Evolutionary conservation across 2,888 invertebrate genomes (phyloP), one percentile per base, ranked within the genome.

Genomic region (Lasioglossum villosulum): DNA sequence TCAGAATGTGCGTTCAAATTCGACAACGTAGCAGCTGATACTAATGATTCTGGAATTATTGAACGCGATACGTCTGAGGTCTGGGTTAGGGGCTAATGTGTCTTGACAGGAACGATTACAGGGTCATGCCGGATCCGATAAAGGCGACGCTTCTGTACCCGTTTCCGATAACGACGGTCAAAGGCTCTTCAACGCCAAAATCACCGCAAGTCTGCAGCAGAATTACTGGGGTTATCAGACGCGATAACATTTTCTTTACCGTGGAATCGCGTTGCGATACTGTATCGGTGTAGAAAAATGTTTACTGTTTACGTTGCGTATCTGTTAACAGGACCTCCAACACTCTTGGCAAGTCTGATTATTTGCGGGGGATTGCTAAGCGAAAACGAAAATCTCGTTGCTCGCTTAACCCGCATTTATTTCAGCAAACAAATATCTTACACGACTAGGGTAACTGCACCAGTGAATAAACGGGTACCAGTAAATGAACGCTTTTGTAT

Each of bases 51-150:
- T 12, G 37, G 42, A 16, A 68, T 68, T 68, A 68, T 68, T 68
- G 68, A 68, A 76, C 27, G 37, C 63, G 59, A 56, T 27, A 42
- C 68, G 34, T 68, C 68, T 68, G 68, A 68, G 34, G 34, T 68
- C 34, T 68, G 23, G 68, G 68, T 68, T 68, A 68, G 68, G 10
- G 68, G 68, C 37, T 68, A 68, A 68, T 68, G 37, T 68, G 68
- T 68, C 68, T 68, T 68, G 68, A 23, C 68, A 37, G 68, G 10
- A 34, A 68, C 68, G 68, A 68, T 68, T 37, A 68, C 68, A 68
- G 68, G 68, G 68, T 68, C 34, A 68, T 23, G 19, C 68, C 34
- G 68, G 37, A 10, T 68, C 37, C 68, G 68, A 68, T 68, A 68
- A 23, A 4, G 37, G 19, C 68, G 30, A 37, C 37, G 68, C 19